phyloP scores from a whole-genome alignment of 2,888 invertebrate genomes.

The Diarsia rubi region DNA sequence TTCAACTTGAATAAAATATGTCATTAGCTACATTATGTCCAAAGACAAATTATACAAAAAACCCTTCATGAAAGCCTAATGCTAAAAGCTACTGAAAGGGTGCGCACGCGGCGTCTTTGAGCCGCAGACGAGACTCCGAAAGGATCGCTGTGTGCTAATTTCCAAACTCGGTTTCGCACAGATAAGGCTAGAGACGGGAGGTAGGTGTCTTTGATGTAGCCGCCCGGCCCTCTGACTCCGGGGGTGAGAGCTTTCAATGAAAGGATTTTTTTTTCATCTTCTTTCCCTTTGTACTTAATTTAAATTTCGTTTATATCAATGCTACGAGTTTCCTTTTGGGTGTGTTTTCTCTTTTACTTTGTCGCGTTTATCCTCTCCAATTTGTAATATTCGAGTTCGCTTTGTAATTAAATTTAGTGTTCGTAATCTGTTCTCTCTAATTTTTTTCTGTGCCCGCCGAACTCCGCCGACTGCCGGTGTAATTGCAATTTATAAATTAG shows the following conservation, averaged over 20 bases:
- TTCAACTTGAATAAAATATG: constrained; percentile 84
- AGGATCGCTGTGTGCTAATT: constrained; percentile 88
- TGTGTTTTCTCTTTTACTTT: constrained; percentile 91
- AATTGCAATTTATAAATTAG: constrained; percentile 90
- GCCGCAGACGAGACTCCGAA: constrained; percentile 70
- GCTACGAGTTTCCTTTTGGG: constrained; percentile 90
- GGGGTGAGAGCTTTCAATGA: constrained; percentile 90
- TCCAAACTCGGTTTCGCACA: constrained; percentile 89
- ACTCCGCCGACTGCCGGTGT: constrained; percentile 81
- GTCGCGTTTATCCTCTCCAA: constrained; percentile 91
- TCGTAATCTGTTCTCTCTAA: constrained; percentile 87
- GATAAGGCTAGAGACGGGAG: constrained; percentile 88
- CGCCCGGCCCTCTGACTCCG: constrained; percentile 89
- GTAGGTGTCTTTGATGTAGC: constrained; percentile 90
- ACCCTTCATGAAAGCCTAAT: constrained; percentile 84
- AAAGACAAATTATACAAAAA: constrained; percentile 82
- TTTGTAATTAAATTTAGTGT: constrained; percentile 91
- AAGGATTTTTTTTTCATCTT: constrained; percentile 91
- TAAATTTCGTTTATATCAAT: constrained; percentile 91
- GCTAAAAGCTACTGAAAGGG: constrained; percentile 84
- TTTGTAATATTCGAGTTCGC: constrained; percentile 90
- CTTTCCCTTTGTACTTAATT: constrained; percentile 91
- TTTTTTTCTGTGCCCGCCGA: constrained; percentile 80
- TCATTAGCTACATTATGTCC: constrained; percentile 85
- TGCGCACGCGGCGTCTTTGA: constrained; percentile 86